Percentiles rank a stretch among this genome's conserved stretches.
phyloP scores from a whole-genome alignment of 2,888 invertebrate genomes.

The Adineta ricciae region DNA sequence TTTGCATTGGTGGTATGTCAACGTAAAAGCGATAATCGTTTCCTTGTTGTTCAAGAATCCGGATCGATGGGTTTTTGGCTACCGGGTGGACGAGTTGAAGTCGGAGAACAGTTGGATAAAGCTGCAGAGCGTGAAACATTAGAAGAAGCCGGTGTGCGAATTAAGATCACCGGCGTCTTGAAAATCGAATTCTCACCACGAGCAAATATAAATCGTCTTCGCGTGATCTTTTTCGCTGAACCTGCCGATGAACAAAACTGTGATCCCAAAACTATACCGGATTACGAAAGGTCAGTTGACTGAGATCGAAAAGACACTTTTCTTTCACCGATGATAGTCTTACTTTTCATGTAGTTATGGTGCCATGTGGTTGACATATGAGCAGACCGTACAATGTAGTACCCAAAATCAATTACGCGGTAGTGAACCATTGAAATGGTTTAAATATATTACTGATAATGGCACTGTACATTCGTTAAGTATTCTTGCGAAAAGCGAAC shows the following conservation, averaged over 20 bases:
- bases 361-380: neutral
- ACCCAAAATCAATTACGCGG: neutral
- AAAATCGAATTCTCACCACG: neutral
- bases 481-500: neutral
- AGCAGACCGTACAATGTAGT: neutral
- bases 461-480: neutral
- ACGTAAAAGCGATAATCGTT: neutral
- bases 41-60: neutral
- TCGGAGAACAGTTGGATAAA: neutral
- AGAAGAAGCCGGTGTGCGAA: neutral
- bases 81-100: neutral
- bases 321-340: neutral
- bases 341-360: neutral
- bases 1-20: neutral
- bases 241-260: neutral
- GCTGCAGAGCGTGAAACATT: neutral
- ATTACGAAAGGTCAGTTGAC: neutral
- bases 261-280: neutral
- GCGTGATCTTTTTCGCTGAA: neutral
- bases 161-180: neutral
- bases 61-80: neutral
- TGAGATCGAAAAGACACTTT: no score
- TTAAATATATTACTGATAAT: neutral
- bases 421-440: neutral
- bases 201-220: neutral